phyloP scores from a whole-genome alignment of 2,888 invertebrate species.

The Blastobasis lacticolella region DNA sequence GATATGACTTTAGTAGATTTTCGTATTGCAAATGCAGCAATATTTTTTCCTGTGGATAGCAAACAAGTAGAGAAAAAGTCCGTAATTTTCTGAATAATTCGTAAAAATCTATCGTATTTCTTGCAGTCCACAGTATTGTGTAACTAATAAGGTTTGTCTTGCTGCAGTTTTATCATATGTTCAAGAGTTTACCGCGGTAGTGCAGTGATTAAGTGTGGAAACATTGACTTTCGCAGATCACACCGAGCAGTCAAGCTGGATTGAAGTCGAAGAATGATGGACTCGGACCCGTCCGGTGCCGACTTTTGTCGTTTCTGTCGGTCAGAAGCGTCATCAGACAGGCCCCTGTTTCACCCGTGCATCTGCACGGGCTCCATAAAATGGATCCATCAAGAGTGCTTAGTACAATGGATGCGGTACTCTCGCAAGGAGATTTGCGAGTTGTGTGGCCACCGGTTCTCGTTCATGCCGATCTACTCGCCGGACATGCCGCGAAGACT shows the following conservation, averaged over 20 bases:
- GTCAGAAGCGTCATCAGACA: conserved; percentile 92
- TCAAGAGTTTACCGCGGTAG: not conserved
- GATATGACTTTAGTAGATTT: conserved; percentile 6
- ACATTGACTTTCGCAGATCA: conserved; percentile 48
- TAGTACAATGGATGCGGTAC: conserved; percentile 99
- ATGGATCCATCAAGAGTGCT: conserved; percentile 98
- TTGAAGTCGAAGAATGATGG: conserved; percentile 55
- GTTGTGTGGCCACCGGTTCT: conserved; percentile 96
- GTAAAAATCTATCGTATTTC: conserved; percentile 35
- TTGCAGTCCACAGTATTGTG: conserved; percentile 24
- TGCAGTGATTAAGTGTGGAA: not conserved
- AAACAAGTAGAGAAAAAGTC: conserved; percentile 44
- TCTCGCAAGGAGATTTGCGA: conserved; percentile 99
- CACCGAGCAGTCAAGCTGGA: conserved; percentile 57
- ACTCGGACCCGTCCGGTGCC: conserved; percentile 74
- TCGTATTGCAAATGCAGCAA: conserved; percentile 15
- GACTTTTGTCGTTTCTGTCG: conserved; percentile 99
- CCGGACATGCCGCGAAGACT: conserved; percentile 99
- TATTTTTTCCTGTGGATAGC: conserved; percentile 37
- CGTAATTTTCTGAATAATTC: conserved; percentile 20
- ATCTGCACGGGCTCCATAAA: conserved; percentile 99
- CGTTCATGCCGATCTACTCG: conserved; percentile 99
- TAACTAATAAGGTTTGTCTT: conserved; percentile 30
- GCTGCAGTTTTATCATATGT: not conserved
- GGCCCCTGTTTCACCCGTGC: conserved; percentile 97